Base-by-base conservation (phyloP, 2,888 invertebrate genomes). In the Troides aeacus region DNA sequence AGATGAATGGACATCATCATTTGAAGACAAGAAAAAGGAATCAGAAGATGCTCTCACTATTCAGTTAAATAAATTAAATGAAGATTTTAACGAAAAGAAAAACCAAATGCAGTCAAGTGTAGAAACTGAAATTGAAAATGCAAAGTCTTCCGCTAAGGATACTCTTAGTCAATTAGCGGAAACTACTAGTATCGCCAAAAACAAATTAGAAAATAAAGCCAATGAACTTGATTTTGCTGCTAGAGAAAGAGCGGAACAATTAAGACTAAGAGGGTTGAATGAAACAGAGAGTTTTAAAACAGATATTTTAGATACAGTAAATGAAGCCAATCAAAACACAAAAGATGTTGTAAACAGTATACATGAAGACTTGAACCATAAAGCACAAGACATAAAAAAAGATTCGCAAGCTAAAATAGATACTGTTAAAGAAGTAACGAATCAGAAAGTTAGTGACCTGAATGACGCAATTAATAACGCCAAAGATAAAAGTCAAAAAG, bases 161-260 rank as follows among this genome's bases (percentile, higher is more conserved):
- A 77, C 79, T 76, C 75, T 85, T 78, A 77, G 92, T 81, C 85
- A 89, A 81, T 76, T 89, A 74, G 78, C 83, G 78, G 76, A 89
- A 78, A 78, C 82, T 75, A 72, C 85, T 74, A 76, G 87, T 78
- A 77, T 81, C 78, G 77, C 90, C 76, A 83, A 84, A 77, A 77
- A 87, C 78, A 76, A 85, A 75, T 36, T 88, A 75, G 77, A 82
- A 74, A 77, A 91, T 81, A 84, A 93, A 87, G 81, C 92, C 73
- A 77, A 85, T 82, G 82, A 81, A 66, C 70, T 89, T n/a, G 86
- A 90, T 74, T 89, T 90, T 70, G 83, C 86, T 62, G 87, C 89
- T 7, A 82, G 78, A 76, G 90, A 91, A 81, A 82, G 84, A 71
- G 88, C 86, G 60, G 89, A 90, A 77, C 83, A 88, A 73, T 71